Evolutionary conservation across 1,140 invertebrate species (phyloP), one percentile per base, ranked within the genome.

Genomic region (Drosophila orosa): DNA sequence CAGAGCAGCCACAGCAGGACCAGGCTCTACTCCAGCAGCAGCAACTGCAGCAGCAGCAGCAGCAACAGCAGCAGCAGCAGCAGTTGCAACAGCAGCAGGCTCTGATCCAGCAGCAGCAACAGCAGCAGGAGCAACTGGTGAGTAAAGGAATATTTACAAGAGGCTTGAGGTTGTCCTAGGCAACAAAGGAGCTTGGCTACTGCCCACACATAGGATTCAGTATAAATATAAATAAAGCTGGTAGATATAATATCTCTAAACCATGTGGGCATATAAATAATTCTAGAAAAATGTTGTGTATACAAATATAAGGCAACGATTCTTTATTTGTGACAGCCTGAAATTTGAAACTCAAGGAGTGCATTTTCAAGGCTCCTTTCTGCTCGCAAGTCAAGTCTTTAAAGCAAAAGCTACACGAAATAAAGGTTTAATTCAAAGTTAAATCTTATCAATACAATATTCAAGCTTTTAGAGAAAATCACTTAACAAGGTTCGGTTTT

Each of bases 41-140:
- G 39, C 66, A 80, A 57, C 50, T 35, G 33, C 61, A 61, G 58
- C 59, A 47, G 4, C 24, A 25, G 27, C 15, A 7, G 37, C 37
- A 39, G 37, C 15, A 8, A 3, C 37, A 8, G 37, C 68, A 80
- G 55, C 48, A 47, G 35, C 63, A 60, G 55, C 45, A 31, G 4
- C 27, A 31, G 33, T 5, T 6, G 13, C 13, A 15, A 5, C 33
- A 35, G 5, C 33, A 35, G 40, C 40, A 22, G 19, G 31, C n/a
- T n/a, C n/a, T n/a, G n/a, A n/a, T n/a, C n/a, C 24, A 25, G 27
- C 15, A 7, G 37, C 37, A 39, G 37, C 15, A 8, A 3, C 37
- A 8, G 37, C 68, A 80, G 55, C 52, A 57, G 44, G 63, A 80
- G 13, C 84, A 85, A 35, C 7, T 68, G 78, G 83, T 87, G 10